A percentile compares a stretch with the other conserved stretches of the same genome.
These are phyloP conservation scores for Drosophila trapezifrons DNA, from an alignment of 1,140 invertebrate genomes.

Conservation along the genomic window DNA sequence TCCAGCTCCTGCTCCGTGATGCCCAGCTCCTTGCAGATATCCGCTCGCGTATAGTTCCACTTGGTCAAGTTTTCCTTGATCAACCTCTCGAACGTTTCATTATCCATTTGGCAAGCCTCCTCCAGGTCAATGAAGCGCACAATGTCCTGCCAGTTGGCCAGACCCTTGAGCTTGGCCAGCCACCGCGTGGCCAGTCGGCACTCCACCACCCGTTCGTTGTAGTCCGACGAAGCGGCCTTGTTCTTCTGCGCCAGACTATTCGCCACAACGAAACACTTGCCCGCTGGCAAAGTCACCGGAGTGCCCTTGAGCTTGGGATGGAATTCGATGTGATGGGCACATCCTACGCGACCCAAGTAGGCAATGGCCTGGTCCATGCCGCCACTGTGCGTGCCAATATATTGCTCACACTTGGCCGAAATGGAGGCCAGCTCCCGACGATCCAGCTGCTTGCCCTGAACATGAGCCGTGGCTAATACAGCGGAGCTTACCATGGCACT, in stretches of 20 bases:
- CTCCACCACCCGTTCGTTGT: conserved; percentile 97
- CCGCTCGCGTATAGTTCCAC: conserved; percentile 90
- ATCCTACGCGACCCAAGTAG: conserved; percentile 94
- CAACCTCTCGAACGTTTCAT: conserved; percentile 84
- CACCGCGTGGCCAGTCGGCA: conserved; percentile 95
- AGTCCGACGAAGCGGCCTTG: conserved; percentile 96
- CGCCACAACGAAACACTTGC: conserved; percentile 95
- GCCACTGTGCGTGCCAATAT: conserved; percentile 97
- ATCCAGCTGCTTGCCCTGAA: conserved; percentile 88
- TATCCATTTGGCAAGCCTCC: conserved; percentile 86
- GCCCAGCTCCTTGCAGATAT: conserved; percentile 89
- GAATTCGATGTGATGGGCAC: conserved; percentile 97
- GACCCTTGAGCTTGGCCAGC: conserved; percentile 87
- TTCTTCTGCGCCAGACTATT: conserved; percentile 96
- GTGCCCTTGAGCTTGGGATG: conserved; percentile 91
- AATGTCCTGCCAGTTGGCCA: conserved; percentile 87
- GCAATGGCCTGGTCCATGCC: conserved; percentile 99
- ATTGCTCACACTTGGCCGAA: conserved; percentile 94
- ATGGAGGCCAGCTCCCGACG: conserved; percentile 93
- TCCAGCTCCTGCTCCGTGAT: conserved; percentile 88
- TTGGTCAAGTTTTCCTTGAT: conserved; percentile 88
- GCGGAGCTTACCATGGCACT: conserved; percentile 98
- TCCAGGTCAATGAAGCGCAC: conserved; percentile 87
- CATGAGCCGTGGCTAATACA: conserved; percentile 91
- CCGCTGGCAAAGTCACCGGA: conserved; percentile 91